phyloP scores from a whole-genome alignment of 2,113 vertebrate species.

The Manacus vitellinus region DNA sequence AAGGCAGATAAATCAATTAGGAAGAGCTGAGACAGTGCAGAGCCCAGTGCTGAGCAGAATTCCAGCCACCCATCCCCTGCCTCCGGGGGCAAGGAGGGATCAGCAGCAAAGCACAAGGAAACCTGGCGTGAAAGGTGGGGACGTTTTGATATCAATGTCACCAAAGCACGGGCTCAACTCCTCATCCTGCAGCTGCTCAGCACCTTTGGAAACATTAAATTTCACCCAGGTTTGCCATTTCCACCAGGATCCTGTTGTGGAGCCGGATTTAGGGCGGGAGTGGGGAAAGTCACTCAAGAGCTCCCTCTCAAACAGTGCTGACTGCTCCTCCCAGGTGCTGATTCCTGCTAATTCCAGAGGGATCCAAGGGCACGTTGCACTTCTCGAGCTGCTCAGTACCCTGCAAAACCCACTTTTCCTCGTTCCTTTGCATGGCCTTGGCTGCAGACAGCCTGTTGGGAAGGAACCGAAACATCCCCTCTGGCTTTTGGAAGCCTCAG shows the following conservation, averaged over 20 bases:
- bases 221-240: neutral
- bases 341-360: neutral
- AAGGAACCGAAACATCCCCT: neutral
- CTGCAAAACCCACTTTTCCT: neutral
- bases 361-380: accelerated
- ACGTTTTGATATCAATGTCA: accelerated
- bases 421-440: neutral
- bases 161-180: neutral
- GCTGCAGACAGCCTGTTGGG: neutral
- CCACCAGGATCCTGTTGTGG: neutral
- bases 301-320: neutral
- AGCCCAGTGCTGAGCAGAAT: neutral
- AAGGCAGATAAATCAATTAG: neutral
- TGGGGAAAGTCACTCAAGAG: neutral
- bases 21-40: neutral
- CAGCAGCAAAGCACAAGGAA: neutral
- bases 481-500: neutral
- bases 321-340: neutral
- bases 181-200: neutral
- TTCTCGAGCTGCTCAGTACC: accelerated
- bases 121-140: accelerated
- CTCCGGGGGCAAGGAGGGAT: neutral
- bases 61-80: neutral
- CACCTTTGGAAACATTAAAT: neutral
- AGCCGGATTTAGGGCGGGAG: neutral